These are phyloP conservation scores for Grammomys dolichurus DNA, from an alignment of 2,113 vertebrate genomes.

Conservation along the genomic window DNA sequence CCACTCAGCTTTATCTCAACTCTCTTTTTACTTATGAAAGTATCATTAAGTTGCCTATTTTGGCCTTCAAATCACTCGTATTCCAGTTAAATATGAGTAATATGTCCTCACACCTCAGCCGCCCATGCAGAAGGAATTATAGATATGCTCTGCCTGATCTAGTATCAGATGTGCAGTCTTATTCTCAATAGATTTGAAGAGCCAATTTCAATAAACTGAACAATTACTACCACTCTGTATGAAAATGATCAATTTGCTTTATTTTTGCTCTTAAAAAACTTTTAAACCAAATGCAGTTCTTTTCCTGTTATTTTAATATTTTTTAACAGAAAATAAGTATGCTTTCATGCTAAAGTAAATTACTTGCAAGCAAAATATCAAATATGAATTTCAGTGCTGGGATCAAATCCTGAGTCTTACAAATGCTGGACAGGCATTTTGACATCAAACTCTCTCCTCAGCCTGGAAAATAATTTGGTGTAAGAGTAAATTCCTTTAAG, in stretches of 20 bases:
- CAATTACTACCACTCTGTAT: neutral
- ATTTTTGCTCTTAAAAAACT: constrained; percentile 1
- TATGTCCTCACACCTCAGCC: neutral
- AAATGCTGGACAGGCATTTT: neutral
- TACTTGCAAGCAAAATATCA: neutral
- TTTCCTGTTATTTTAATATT: neutral
- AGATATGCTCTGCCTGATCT: accelerated
- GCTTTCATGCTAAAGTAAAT: neutral
- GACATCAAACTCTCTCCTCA: neutral
- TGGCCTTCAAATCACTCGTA: neutral
- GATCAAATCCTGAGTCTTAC: neutral
- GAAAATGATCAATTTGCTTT: neutral
- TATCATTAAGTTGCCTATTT: neutral
- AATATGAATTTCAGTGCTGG: neutral
- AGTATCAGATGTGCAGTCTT: neutral
- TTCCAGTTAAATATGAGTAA: neutral
- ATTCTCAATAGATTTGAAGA: neutral
- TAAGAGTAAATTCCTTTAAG: neutral
- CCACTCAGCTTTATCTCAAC: neutral
- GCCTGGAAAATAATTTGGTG: neutral
- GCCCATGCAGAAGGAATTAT: neutral
- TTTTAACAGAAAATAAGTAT: neutral
- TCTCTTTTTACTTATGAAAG: neutral
- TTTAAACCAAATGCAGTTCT: neutral
- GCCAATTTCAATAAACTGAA: neutral